phyloP scores from a whole-genome alignment of 64 coral and sea anemone genomes.

The Stichodactyla helianthus region DNA sequence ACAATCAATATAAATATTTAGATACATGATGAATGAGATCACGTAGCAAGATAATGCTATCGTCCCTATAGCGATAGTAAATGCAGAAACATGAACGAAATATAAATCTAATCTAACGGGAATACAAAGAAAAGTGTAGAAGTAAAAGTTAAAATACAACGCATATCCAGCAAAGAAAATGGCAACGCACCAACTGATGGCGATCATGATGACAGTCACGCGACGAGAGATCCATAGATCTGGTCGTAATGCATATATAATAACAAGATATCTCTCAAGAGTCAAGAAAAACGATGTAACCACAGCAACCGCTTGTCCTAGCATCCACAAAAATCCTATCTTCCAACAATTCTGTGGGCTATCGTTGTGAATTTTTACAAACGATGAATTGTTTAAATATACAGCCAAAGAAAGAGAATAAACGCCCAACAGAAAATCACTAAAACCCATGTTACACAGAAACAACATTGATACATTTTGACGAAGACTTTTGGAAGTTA shows the following conservation, averaged over 20 bases:
- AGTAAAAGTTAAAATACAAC: not conserved
- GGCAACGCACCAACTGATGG: not conserved
- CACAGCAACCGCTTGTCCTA: not conserved
- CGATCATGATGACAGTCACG: not conserved
- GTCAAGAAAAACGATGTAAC: not conserved
- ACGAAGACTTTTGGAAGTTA: not conserved
- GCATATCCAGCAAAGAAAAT: not conserved
- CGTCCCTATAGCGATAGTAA: not conserved
- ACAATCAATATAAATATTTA: not conserved
- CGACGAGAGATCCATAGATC: not conserved
- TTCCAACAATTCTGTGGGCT: not conserved
- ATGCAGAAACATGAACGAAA: not conserved
- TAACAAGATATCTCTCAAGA: constrained; percentile 1
- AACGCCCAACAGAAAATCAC: not conserved
- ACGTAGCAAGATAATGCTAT: not conserved
- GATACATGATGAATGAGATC: not conserved
- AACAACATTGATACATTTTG: not conserved
- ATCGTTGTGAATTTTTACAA: not conserved
- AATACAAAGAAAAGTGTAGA: not conserved
- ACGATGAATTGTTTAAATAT: not conserved
- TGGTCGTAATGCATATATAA: not conserved
- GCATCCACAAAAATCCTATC: not conserved
- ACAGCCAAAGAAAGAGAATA: not conserved
- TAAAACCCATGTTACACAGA: not conserved
- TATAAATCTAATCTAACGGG: not conserved